Evolutionary conservation across 35 echinoderm and acorn worm genomes (phyloP).

Genomic region (Heliocidaris erythrogramma): DNA sequence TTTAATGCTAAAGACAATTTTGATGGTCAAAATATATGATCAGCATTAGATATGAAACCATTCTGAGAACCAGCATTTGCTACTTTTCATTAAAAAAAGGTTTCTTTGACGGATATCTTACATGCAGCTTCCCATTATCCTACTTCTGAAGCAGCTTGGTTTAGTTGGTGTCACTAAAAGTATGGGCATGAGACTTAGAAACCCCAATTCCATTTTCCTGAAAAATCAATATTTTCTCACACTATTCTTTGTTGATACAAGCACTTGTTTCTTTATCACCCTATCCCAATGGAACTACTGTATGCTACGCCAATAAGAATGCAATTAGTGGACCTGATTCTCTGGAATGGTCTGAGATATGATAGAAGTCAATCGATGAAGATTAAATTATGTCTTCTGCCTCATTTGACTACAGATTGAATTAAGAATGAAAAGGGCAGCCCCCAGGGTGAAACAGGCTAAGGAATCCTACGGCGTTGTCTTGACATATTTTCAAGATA

Average conservation of each 20-base stretch:
- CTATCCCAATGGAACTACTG: background rate
- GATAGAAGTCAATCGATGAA: background rate
- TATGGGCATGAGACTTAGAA: background rate
- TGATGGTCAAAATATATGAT: background rate
- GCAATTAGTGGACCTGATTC: background rate
- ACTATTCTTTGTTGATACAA: background rate
- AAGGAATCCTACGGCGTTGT: background rate
- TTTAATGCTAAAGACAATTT: too few relatives aligned
- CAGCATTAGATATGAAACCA: background rate
- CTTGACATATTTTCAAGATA: background rate
- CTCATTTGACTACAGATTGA: conserved; percentile 30
- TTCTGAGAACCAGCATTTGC: background rate
- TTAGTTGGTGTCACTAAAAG: too few relatives aligned
- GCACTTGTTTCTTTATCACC: background rate
- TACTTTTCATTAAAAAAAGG: too few relatives aligned
- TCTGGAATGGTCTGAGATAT: background rate
- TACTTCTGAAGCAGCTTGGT: too few relatives aligned
- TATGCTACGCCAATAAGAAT: background rate
- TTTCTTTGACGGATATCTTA: too few relatives aligned
- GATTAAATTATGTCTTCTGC: conserved; percentile 13
- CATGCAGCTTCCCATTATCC: too few relatives aligned
- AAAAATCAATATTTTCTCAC: background rate
- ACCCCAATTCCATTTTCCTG: background rate
- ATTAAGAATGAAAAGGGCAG: background rate
- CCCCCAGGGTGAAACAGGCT: background rate